These are phyloP conservation scores for Escarpia spicata DNA, from an alignment of 2,888 invertebrate genomes.

Conservation along the genomic window DNA sequence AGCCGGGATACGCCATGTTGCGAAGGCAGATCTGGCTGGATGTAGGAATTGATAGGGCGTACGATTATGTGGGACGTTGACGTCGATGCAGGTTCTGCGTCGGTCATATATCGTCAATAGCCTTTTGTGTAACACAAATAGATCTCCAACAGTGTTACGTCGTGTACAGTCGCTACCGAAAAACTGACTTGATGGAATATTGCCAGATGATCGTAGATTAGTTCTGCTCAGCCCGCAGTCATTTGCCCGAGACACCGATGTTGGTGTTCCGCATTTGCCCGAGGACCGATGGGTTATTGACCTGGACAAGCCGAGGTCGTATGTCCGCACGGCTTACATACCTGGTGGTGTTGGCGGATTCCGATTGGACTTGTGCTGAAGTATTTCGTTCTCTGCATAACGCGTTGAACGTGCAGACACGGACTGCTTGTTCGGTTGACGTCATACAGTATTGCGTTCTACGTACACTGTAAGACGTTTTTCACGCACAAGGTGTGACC, in stretches of 20 bases:
- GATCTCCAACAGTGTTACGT: not conserved
- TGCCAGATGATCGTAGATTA: not conserved
- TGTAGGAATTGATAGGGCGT: not conserved
- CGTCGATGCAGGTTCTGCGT: not conserved
- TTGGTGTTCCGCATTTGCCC: no score
- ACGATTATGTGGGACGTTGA: not conserved
- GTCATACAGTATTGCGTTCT: not conserved
- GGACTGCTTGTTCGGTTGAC: not conserved
- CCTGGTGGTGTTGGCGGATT: not conserved
- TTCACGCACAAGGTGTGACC: no score
- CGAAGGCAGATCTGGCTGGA: not conserved
- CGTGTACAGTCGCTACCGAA: not conserved
- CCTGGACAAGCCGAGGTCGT: not conserved
- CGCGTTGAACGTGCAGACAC: not conserved
- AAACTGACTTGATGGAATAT: not conserved
- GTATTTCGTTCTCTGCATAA: not conserved
- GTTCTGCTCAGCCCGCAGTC: not conserved
- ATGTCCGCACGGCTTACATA: not conserved
- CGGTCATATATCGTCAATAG: conserved; percentile 8
- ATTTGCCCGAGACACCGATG: no score
- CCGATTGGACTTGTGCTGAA: not conserved
- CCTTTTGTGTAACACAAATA: not conserved
- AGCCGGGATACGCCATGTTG: not conserved
- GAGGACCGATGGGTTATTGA: not conserved
- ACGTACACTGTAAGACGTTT: not conserved